These are phyloP conservation scores for Zygaena filipendulae DNA, from an alignment of 2,888 invertebrate genomes.

Conservation along the genomic window DNA sequence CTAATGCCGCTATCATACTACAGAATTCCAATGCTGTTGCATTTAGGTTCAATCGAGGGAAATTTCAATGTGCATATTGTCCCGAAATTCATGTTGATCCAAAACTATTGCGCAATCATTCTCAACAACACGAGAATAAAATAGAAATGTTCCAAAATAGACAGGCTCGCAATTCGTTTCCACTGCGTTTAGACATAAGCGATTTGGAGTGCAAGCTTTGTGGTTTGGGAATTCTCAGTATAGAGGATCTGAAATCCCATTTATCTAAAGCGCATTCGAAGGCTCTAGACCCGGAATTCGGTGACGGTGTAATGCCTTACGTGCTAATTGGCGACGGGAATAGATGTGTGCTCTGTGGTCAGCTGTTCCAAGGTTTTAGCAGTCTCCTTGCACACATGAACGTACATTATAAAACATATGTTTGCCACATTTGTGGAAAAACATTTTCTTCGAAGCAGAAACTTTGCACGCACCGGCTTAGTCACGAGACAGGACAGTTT, in stretches of 20 bases:
- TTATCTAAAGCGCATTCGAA: constrained; percentile 25
- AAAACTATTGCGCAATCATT: constrained; percentile 29
- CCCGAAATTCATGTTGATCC: constrained; percentile 24
- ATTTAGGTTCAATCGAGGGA: constrained; percentile 40
- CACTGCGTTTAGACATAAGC: constrained; percentile 40
- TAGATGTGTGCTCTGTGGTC: constrained; percentile 32
- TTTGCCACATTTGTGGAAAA: constrained; percentile 56
- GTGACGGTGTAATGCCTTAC: constrained; percentile 40
- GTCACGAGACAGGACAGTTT: constrained; percentile 42
- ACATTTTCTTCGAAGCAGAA: constrained; percentile 48
- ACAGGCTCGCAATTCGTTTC: constrained; percentile 30
- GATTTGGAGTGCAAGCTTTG: constrained; percentile 33
- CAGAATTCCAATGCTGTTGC: constrained; percentile 39
- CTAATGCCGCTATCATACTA: constrained; percentile 38
- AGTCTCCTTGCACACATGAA: constrained; percentile 47
- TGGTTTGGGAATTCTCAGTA: constrained; percentile 14
- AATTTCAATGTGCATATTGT: constrained; percentile 44
- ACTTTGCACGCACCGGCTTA: constrained; percentile 39
- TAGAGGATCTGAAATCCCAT: constrained; percentile 32
- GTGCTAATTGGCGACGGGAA: constrained; percentile 29
- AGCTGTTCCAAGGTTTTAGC: constrained; percentile 28
- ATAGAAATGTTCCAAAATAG: constrained; percentile 28
- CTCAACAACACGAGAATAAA: constrained; percentile 26
- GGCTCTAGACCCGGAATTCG: constrained; percentile 21
- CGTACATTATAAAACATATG: constrained; percentile 43